Evolutionary conservation across 2,113 vertebrate species (phyloP).

Genomic region (Peromyscus californicus): DNA sequence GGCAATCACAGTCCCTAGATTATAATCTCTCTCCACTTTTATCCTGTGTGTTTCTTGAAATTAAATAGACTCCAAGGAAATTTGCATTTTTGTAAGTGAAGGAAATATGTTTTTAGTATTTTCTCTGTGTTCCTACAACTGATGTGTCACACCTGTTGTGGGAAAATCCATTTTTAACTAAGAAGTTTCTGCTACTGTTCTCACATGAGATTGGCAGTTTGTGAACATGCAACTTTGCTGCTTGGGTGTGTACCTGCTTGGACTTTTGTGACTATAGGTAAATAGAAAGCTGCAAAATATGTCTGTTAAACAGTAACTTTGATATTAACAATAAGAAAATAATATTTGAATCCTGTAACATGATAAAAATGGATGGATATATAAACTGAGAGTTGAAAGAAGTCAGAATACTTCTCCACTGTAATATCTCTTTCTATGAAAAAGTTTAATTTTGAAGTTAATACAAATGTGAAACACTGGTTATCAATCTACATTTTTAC

Average conservation of each 20-base stretch:
- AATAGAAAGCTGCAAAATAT: neutral
- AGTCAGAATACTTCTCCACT: neutral
- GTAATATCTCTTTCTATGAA: neutral
- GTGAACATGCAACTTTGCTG: neutral
- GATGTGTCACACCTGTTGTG: neutral
- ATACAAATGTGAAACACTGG: neutral
- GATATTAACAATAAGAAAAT: neutral
- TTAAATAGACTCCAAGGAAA: neutral
- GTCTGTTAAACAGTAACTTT: neutral
- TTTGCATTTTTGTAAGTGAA: neutral
- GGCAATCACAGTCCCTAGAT: neutral
- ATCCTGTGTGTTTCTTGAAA: neutral
- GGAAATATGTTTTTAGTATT: neutral
- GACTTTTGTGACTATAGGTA: neutral
- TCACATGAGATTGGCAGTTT: neutral
- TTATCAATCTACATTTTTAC: neutral
- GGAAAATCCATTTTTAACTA: neutral
- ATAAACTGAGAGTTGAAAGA: neutral
- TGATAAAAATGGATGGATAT: neutral
- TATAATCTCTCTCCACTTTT: neutral
- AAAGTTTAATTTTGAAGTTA: slow-evolving; percentile 8
- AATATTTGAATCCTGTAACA: neutral
- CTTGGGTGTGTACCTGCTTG: neutral
- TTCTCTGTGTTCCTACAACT: neutral
- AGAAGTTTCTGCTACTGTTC: neutral